phyloP scores from a whole-genome alignment of 1,140 invertebrate genomes.

The Cydia splendana region DNA sequence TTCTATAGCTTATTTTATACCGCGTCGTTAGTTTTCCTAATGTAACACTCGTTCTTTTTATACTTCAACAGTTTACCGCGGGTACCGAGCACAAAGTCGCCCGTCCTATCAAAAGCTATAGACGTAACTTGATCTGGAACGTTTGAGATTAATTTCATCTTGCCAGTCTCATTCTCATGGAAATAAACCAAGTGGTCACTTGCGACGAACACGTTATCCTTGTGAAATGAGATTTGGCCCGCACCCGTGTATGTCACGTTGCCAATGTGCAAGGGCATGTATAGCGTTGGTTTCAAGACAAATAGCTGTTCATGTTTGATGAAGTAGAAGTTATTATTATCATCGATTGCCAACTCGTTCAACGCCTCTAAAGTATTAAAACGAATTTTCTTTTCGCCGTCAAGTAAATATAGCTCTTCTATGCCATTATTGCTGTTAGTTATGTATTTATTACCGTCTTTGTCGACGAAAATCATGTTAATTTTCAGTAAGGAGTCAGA shows the following conservation, averaged over 20 bases:
- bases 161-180: slow-evolving; percentile 60
- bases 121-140: slow-evolving; percentile 57
- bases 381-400: slow-evolving; percentile 56
- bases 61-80: slow-evolving; percentile 63
- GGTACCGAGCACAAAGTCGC: slow-evolving; percentile 60
- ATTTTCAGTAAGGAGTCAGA: slow-evolving; percentile 50
- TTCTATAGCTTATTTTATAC: slow-evolving; percentile 10
- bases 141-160: slow-evolving; percentile 55
- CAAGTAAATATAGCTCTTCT: slow-evolving; percentile 59
- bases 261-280: slow-evolving; percentile 50
- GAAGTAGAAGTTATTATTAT: slow-evolving; percentile 66
- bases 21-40: slow-evolving; percentile 41
- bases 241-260: slow-evolving; percentile 58
- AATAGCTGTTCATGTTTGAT: slow-evolving; percentile 59
- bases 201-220: slow-evolving; percentile 59
- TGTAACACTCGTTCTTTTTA: slow-evolving; percentile 55
- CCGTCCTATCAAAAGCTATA: slow-evolving; percentile 60
- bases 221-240: slow-evolving; percentile 63
- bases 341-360: slow-evolving; percentile 62
- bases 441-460: slow-evolving; percentile 65
- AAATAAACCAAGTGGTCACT: slow-evolving; percentile 59
- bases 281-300: slow-evolving; percentile 53
- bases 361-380: slow-evolving; percentile 55
- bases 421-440: slow-evolving; percentile 60
- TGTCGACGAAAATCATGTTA: slow-evolving; percentile 64